A percentile compares a stretch with the other conserved stretches of the same genome.
These are phyloP conservation scores for Schizaphis graminum DNA, from an alignment of 2,888 invertebrate species.

Conservation along the genomic window DNA sequence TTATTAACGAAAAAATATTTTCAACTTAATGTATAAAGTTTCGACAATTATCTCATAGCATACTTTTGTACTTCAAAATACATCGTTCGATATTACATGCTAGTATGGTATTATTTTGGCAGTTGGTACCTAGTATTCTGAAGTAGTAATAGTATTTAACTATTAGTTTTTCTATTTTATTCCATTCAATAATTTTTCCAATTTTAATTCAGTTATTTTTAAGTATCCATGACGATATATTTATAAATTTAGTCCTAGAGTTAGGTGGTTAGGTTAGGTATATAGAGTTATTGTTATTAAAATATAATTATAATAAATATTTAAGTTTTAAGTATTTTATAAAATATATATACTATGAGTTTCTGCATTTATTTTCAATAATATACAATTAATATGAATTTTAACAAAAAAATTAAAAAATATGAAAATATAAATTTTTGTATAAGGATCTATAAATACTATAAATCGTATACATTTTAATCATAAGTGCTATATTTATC, in stretches of 20 bases:
- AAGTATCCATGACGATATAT: not conserved
- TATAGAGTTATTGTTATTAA: not conserved
- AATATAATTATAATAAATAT: not conserved
- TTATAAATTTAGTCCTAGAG: too few species aligned
- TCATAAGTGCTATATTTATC: not conserved
- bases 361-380: not conserved
- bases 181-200: not conserved
- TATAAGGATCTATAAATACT: not conserved
- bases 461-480: not conserved
- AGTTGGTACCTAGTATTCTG: not conserved
- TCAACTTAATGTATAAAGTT: not conserved
- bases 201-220: not conserved
- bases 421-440: not conserved
- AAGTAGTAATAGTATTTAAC: not conserved
- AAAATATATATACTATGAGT: not conserved
- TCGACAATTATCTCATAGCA: not conserved
- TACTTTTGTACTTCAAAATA: not conserved
- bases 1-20: not conserved
- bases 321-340: not conserved
- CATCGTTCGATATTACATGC: not conserved
- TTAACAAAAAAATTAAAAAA: not conserved
- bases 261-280: too few species aligned
- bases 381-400: not conserved
- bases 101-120: not conserved
- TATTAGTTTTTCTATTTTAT: not conserved